A percentile compares a stretch with the other conserved stretches of the same genome.
These are phyloP conservation scores for Ophion ventricosus DNA, from an alignment of 2,888 invertebrate genomes.

Conservation along the genomic window DNA sequence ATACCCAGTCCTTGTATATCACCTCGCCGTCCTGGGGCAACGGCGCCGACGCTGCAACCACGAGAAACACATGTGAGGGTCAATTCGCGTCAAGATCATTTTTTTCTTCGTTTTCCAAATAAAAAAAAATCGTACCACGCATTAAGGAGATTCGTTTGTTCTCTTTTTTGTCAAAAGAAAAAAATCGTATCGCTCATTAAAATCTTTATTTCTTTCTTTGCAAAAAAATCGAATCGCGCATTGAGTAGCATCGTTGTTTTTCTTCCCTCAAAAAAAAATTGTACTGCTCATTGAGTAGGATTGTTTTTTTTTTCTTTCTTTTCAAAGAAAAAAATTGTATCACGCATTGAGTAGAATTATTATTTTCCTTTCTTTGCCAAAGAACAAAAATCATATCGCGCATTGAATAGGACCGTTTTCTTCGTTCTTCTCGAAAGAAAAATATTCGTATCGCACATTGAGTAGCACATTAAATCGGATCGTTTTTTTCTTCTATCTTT, in stretches of 20 bases:
- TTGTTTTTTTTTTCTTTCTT: background rate
- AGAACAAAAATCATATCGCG: background rate
- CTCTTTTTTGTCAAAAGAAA: too few relatives aligned
- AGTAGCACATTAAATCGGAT: too few relatives aligned
- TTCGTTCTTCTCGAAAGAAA: too few relatives aligned
- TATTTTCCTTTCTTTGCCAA: too few relatives aligned
- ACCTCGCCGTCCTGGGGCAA: constrained; percentile 95
- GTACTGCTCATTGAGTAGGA: background rate
- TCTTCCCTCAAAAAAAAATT: background rate
- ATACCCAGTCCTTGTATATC: constrained; percentile 99
- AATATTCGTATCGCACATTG: too few relatives aligned
- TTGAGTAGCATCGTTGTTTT: background rate
- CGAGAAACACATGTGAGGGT: background rate
- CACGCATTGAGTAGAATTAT: too few relatives aligned
- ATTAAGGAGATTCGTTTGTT: too few relatives aligned
- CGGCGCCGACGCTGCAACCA: constrained; percentile 91
- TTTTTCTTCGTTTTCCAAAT: too few relatives aligned
- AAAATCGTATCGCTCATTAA: too few relatives aligned
- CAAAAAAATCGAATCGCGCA: background rate
- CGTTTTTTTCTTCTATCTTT: background rate
- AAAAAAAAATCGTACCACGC: too few relatives aligned
- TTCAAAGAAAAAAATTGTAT: background rate
- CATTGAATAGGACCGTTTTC: background rate
- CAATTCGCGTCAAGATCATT: background rate
- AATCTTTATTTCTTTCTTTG: background rate